Evolutionary conservation across 2,888 invertebrate genomes (phyloP).

Genomic region (Drosophila algonquin): DNA sequence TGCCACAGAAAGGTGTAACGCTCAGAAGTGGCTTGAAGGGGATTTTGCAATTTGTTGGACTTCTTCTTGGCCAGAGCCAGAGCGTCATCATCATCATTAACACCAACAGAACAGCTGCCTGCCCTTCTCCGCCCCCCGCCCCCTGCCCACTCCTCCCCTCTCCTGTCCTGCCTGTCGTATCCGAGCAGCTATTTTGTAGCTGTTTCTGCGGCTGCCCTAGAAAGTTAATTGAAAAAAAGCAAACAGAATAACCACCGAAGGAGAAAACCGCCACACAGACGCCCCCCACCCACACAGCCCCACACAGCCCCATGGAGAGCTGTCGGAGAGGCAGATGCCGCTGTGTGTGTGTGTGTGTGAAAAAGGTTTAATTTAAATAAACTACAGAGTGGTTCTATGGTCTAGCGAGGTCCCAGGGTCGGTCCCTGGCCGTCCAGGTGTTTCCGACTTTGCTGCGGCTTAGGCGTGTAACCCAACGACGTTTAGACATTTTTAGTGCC

Average conservation of each 20-base stretch:
- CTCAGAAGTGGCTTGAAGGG: constrained; percentile 60
- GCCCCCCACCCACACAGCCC: not conserved
- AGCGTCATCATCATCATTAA: constrained; percentile 56
- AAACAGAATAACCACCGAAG: constrained; percentile 31
- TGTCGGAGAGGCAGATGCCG: not conserved
- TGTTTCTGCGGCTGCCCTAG: constrained; percentile 67
- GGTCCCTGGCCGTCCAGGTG: constrained; percentile 53
- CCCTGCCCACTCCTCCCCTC: not conserved
- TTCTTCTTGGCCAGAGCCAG: constrained; percentile 60
- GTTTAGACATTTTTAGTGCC: constrained; percentile 49
- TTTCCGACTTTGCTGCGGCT: constrained; percentile 53
- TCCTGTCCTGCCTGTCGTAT: too few species aligned
- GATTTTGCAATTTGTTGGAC: constrained; percentile 79
- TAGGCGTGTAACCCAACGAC: constrained; percentile 46
- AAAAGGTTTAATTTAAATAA: constrained; percentile 77
- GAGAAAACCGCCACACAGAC: constrained; percentile 10
- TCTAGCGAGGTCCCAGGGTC: constrained; percentile 8
- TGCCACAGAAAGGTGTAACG: constrained; percentile 54
- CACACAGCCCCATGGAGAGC: not conserved
- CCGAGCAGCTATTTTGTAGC: constrained; percentile 36
- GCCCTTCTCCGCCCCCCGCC: constrained; percentile 54
- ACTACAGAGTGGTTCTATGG: constrained; percentile 51
- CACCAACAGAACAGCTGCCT: constrained; percentile 66
- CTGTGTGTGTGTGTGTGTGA: constrained; percentile 22
- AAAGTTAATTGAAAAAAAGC: constrained; percentile 78